Conservation (phyloP, 1,140 invertebrate genomes). For the Oedothorax gibbosus region DNA sequence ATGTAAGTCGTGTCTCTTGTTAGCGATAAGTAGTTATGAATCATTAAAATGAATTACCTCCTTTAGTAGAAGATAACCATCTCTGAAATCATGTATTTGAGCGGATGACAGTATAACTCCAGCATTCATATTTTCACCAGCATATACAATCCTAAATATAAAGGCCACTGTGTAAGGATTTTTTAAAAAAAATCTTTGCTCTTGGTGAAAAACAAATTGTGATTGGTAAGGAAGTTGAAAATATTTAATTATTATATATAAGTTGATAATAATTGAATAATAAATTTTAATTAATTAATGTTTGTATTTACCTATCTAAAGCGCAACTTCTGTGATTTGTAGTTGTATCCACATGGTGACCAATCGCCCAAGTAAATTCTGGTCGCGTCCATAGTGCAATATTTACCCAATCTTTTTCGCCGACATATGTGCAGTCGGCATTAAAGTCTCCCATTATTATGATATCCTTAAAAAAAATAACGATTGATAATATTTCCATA, state of each 20-base stretch:
- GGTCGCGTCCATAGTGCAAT: constrained; percentile 43
- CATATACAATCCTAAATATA: constrained; percentile 37
- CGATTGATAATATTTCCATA: neutral
- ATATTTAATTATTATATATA: neutral
- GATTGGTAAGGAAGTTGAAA: neutral
- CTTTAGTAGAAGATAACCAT: constrained; percentile 13
- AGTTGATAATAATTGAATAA: neutral
- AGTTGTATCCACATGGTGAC: constrained; percentile 36
- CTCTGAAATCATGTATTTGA: constrained; percentile 23
- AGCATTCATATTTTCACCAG: constrained; percentile 49
- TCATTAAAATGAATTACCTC: too few relatives aligned
- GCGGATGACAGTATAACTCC: constrained; percentile 49
- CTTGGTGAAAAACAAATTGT: neutral
- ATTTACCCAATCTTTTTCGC: constrained; percentile 29
- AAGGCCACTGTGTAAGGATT: neutral
- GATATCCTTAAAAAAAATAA: constrained; percentile 37
- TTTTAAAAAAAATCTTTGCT: neutral
- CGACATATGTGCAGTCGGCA: constrained; percentile 41
- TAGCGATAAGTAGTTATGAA: too few relatives aligned
- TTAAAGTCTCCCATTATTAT: constrained; percentile 58
- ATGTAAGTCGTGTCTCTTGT: too few relatives aligned
- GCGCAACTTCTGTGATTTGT: constrained; percentile 54
- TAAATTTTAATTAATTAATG: neutral
- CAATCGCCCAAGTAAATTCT: constrained; percentile 49
- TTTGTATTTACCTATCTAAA: constrained; percentile 35